A percentile compares a stretch with the other conserved stretches of the same genome.
Evolutionary conservation across 2,797 vertebrate species (phyloP).

Genomic region (Anabacerthia variegaticeps): DNA sequence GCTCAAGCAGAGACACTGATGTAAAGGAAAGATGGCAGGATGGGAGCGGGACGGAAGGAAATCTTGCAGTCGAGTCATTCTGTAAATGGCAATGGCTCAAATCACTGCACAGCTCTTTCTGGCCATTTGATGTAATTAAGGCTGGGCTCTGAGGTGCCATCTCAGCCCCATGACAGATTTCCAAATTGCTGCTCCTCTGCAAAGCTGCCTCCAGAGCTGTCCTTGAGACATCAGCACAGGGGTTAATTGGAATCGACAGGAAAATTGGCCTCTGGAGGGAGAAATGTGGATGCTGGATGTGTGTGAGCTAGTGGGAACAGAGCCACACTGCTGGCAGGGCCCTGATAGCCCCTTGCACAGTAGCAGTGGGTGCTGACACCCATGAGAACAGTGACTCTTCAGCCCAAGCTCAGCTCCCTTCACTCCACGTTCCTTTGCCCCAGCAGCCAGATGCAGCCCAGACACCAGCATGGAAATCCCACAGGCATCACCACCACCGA

Average conservation of each 20-base stretch:
- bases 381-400: accelerated
- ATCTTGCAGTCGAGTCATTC: not conserved
- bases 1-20: not conserved
- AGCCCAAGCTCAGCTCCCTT: not conserved
- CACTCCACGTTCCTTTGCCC: not conserved
- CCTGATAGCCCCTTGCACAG: accelerated
- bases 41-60: not conserved
- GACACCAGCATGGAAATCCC: not conserved
- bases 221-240: not conserved
- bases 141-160: not conserved
- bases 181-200: not conserved
- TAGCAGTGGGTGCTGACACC: not conserved
- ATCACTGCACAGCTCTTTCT: not conserved
- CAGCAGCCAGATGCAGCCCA: not conserved
- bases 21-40: not conserved
- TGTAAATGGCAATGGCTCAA: not conserved
- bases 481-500: accelerated
- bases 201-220: not conserved
- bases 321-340: not conserved
- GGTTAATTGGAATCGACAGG: not conserved
- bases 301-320: not conserved
- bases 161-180: not conserved
- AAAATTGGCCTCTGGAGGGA: not conserved
- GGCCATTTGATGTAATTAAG: constrained; percentile 1
- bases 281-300: accelerated